phyloP scores from a whole-genome alignment of 2,888 invertebrate genomes.

The Meteorus cinctellus region DNA sequence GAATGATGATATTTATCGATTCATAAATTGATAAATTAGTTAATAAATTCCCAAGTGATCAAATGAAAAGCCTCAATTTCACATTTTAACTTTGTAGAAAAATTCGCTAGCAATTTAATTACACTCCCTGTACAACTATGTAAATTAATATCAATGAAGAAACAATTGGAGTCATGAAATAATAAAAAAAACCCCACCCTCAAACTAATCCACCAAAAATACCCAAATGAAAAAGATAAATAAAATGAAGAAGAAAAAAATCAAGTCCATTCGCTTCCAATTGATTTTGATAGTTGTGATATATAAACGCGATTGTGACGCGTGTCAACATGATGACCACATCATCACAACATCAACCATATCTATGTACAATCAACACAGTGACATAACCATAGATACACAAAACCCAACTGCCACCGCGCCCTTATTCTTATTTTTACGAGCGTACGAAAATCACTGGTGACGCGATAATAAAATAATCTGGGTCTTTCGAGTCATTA shows the following conservation, averaged over 20 bases:
- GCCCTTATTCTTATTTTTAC: conserved; percentile 38
- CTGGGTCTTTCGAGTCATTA: conserved; percentile 73
- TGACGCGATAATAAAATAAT: conserved; percentile 73
- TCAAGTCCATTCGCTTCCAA: conserved; percentile 40
- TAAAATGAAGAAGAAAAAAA: conserved; percentile 37
- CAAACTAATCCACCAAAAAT: conserved; percentile 33
- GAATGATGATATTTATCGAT: no score
- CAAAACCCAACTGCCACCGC: conserved; percentile 32
- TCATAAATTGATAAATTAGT: no score
- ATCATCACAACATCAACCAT: background rate
- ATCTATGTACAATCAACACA: conserved; percentile 33
- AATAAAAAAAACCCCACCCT: no score
- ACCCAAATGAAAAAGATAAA: conserved; percentile 9
- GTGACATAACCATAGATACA: conserved; percentile 20
- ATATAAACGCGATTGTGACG: conserved; percentile 35
- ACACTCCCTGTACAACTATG: no score
- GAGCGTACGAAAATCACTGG: conserved; percentile 67
- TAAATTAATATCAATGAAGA: no score
- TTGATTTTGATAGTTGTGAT: conserved; percentile 47
- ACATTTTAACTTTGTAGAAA: no score
- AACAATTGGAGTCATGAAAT: no score
- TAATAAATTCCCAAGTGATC: no score
- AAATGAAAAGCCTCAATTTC: no score
- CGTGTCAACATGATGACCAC: conserved; percentile 35
- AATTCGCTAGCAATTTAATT: no score